Conservation (phyloP, 2,888 invertebrate species). For the Hydrotaea diabolus region DNA sequence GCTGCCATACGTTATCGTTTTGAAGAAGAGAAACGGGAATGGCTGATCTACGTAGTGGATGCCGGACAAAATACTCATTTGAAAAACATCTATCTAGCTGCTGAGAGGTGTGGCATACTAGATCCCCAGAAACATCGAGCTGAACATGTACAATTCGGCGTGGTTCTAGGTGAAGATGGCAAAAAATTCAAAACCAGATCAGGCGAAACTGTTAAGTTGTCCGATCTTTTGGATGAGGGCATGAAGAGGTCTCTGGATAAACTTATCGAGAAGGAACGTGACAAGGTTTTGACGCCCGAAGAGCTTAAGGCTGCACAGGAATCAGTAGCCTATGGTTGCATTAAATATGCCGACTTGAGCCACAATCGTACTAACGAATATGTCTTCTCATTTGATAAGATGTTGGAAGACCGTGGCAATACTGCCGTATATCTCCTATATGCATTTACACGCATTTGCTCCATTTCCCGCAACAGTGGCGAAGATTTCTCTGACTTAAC, state of each 20-base stretch:
- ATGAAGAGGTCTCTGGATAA: conserved; percentile 90
- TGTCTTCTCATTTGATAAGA: conserved; percentile 98
- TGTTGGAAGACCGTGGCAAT: conserved; percentile 99
- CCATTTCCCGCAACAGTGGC: conserved; percentile 87
- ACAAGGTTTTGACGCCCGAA: conserved; percentile 89
- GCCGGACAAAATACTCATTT: conserved; percentile 90
- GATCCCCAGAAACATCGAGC: conserved; percentile 85
- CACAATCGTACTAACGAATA: conserved; percentile 97
- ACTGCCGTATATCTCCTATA: conserved; percentile 99
- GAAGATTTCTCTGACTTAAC: conserved; percentile 84
- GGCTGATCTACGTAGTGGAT: conserved; percentile 97
- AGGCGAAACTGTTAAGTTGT: conserved; percentile 95
- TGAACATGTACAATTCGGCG: conserved; percentile 97
- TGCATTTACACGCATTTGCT: conserved; percentile 95
- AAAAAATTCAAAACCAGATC: conserved; percentile 99
- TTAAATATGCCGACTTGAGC: conserved; percentile 98
- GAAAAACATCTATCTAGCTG: conserved; percentile 89
- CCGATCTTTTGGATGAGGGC: conserved; percentile 95
- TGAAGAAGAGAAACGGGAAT: conserved; percentile 91
- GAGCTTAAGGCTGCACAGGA: conserved; percentile 92
- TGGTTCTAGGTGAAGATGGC: conserved; percentile 98
- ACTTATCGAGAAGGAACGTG: conserved; percentile 91
- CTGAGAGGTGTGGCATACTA: conserved; percentile 88
- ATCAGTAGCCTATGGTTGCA: conserved; percentile 98
- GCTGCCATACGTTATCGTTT: conserved; percentile 93